A percentile compares a stretch with the other conserved stretches of the same genome.
phyloP scores from a whole-genome alignment of 2,113 vertebrate species.

The Chrysemys picta region DNA sequence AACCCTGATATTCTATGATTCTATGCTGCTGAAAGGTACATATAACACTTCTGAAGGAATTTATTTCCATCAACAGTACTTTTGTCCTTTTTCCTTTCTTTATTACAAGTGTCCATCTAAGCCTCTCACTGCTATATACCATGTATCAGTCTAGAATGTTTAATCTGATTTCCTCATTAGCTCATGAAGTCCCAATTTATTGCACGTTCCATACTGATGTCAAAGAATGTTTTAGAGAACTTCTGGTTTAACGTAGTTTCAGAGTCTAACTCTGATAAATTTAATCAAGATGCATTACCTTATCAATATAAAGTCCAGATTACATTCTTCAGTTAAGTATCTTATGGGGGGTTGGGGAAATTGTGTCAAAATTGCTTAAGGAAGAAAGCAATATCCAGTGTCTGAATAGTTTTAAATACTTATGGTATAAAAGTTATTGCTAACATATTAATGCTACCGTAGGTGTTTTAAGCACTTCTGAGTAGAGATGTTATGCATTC shows the following conservation, averaged over 20 bases:
- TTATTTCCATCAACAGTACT: neutral
- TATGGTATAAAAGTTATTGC: neutral
- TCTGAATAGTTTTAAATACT: neutral
- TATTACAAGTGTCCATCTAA: neutral
- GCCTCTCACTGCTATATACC: neutral
- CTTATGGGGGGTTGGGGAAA: neutral
- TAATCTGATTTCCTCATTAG: neutral
- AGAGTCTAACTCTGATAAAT: neutral
- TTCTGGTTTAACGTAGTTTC: neutral
- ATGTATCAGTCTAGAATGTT: neutral
- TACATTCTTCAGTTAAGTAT: neutral
- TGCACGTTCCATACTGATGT: neutral
- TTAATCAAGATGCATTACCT: neutral
- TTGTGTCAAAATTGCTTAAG: neutral
- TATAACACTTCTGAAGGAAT: neutral
- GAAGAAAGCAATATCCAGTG: neutral
- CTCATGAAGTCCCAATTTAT: neutral
- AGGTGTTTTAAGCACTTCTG: neutral
- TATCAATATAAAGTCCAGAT: neutral
- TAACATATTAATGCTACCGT: neutral
- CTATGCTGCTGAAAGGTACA: neutral
- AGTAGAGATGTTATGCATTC: neutral
- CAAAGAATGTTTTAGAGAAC: neutral
- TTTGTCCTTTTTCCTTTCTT: neutral
- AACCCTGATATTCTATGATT: no score